Evolutionary conservation across 2,888 invertebrate species (phyloP), one percentile per base, ranked within the genome.

Genomic region (Sarcophaga variegata): DNA sequence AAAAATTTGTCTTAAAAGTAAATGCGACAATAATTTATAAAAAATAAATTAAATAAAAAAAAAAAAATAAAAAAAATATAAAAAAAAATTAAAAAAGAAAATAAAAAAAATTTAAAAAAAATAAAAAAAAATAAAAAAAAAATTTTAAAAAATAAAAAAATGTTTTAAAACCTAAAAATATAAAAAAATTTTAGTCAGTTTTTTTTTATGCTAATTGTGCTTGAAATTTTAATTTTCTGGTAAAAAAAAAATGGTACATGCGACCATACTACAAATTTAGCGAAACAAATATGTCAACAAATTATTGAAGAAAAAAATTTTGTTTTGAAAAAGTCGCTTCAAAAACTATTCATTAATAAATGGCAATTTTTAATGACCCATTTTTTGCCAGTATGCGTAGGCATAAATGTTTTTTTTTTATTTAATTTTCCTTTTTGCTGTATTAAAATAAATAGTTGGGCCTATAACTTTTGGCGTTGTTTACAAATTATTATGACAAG

Each of bases 191-290:
- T 70, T 20, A 80, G 64, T 59, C 20, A n/a, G 8, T 74, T 63
- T 63, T 64, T n/a, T 37, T 27, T 63, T 75, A 17, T 54, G 45
- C 37, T 78, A 84, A 84, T 84, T 84, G 70, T 84, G 83, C 83
- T 70, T 84, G 47, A 75, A 84, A 70, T 75, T 80, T 75, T 12
- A 66, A 66, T 54, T 77, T 82, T n/a, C 78, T 47, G 37, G 4
- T 60, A 83, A 66, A 69, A 27, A 69, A 27, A 47, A 71, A 82
- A 76, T n/a, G 0, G 22, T 47, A 20, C 60, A 27, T 37, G 37
- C 54, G 5, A 54, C 4, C 54, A 17, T 11, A 1, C 17, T 12
- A 1, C 17, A 14, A 17, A 14, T 17, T 17, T 14, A 54, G 17
- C 2, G 5, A 54, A 54, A 62, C 66, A 78, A 78, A 60, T 81